Percentiles rank a stretch among this genome's conserved stretches.
These are phyloP conservation scores for Galeopterus variegatus DNA, from an alignment of 2,113 vertebrate genomes.

Conservation along the genomic window DNA sequence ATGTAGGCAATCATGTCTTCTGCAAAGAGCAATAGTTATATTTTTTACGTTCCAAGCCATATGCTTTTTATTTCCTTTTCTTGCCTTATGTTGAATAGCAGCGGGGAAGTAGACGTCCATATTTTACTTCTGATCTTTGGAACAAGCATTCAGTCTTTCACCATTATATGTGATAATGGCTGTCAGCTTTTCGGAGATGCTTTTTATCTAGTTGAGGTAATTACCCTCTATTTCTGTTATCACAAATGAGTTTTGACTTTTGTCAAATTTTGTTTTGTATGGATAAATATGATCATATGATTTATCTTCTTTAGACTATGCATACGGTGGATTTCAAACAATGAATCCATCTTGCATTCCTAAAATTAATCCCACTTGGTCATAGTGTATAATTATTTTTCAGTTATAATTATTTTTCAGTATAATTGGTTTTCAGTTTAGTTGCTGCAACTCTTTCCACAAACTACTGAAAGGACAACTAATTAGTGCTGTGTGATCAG, in stretches of 20 bases:
- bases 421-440: constrained; percentile 77
- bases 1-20: too few species aligned
- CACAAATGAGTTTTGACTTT: background rate
- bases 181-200: background rate
- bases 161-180: background rate
- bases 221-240: background rate
- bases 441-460: constrained; percentile 67
- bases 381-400: background rate
- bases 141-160: background rate
- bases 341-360: background rate
- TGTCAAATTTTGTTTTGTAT: background rate
- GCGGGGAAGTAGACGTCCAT: background rate
- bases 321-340: background rate
- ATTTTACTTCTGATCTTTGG: background rate
- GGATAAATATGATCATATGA: background rate
- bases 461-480: constrained; percentile 80
- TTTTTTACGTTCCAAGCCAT: background rate
- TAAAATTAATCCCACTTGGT: background rate
- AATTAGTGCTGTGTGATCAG: constrained; percentile 83
- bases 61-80: background rate
- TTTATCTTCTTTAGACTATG: background rate
- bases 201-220: background rate
- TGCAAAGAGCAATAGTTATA: background rate
- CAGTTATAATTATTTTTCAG: too few species aligned
- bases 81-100: background rate